Base-by-base conservation (phyloP, 2,113 vertebrate species). In the Psephotus haematonotus region DNA sequence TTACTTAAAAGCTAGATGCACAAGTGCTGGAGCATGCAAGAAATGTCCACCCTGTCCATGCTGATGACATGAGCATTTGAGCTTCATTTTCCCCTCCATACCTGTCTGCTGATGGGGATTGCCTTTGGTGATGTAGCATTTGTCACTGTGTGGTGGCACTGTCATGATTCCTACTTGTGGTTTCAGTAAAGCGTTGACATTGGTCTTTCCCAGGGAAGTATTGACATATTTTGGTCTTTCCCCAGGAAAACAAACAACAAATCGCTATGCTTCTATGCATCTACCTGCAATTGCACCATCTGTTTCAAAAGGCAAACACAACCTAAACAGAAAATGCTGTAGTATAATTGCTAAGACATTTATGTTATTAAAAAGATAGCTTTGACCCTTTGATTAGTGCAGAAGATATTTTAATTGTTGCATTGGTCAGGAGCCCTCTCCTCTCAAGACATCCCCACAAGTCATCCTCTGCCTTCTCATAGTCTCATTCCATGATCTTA, bases 191-290 rank as follows among this genome's bases (percentile, higher is more conserved):
- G 3, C 16, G 49, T 23, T 68, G 39, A 43, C n/a, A 39, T 80
- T 10, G 9, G 12, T 28, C 46, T 76, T 67, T 87, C 31, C 8
- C 18, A 53, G 39, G 10, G 47, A 86, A 64, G 11, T 35, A 33
- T 57, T n/a, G 16, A 23, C 41, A 24, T 37, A 59, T 67, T 65
- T 67, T 67, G 18, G 13, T 59, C 23, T 86, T 83, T 39, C 25
- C 12, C 17, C 17, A 22, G 33, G 50, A 86, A 75, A 86, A 69
- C 4, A 35, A 14, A 35, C 71, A 52, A 18, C 16, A 76, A 87
- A 16, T 0, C 6, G 2, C 13, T 5, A 6, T 33, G 11, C 4
- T 55, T 72, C 65, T 35, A 13, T 52, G 35, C 1, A 46, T 88
- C 23, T 18, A 87, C 33, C 41, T 85, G 15, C 14, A 81, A 17